phyloP scores from a whole-genome alignment of 1,140 invertebrate genomes.

The Venturia canescens region DNA sequence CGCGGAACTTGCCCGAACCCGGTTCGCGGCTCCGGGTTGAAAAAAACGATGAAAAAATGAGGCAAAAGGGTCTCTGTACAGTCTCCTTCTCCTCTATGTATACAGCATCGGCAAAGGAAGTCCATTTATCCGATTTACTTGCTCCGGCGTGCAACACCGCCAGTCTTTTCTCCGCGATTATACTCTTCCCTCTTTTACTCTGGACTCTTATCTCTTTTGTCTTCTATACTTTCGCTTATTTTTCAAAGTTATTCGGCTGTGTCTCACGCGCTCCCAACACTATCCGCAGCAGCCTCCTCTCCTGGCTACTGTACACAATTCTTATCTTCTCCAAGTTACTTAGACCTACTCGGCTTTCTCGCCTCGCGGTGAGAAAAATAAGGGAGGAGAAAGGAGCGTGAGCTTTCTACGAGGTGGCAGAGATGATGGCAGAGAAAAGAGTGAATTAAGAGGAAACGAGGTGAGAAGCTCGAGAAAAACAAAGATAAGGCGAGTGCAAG shows the following conservation, averaged over 20 bases:
- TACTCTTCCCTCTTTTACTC: neutral
- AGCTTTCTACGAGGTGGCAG: neutral
- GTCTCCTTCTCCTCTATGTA: constrained; percentile 29
- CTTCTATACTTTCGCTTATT: constrained; percentile 31
- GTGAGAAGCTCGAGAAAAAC: neutral
- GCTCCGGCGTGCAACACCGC: constrained; percentile 3
- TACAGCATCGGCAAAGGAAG: constrained; percentile 40
- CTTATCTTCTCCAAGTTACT: constrained; percentile 28
- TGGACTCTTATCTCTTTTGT: constrained; percentile 30
- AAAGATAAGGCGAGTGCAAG: neutral
- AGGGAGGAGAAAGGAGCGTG: neutral
- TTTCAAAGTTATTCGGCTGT: constrained; percentile 21
- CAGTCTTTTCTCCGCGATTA: constrained; percentile 1
- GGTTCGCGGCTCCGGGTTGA: neutral
- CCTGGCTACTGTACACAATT: neutral
- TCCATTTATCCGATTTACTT: constrained; percentile 55
- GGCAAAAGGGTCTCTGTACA: constrained; percentile 14
- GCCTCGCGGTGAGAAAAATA: constrained; percentile 10
- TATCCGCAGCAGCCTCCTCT: constrained; percentile 1
- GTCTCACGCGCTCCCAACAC: constrained; percentile 22
- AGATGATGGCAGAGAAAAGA: too few species aligned
- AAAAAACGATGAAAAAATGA: neutral
- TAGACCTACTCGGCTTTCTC: neutral
- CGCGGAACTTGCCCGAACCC: constrained; percentile 25
- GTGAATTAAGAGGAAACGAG: neutral